Percentiles rank a stretch among this genome's conserved stretches.
Evolutionary conservation across 1,140 invertebrate genomes (phyloP).

Genomic region (Cecropterus lyciades): DNA sequence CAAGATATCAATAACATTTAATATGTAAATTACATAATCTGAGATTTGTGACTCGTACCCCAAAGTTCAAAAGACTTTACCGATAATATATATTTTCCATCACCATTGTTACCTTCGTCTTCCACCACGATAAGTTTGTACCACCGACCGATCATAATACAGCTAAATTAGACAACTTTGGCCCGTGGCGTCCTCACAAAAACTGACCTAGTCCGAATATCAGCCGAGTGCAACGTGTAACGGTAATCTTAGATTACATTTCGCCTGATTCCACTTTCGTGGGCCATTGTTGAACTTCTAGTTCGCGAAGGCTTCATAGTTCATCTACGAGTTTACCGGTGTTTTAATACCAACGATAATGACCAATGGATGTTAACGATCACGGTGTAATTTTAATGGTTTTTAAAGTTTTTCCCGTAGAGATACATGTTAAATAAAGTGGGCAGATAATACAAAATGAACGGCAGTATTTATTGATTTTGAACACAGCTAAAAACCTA

Average conservation of each 20-base stretch:
- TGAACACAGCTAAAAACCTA: too few relatives aligned
- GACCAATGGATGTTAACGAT: constrained; percentile 3
- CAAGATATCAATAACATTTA: too few relatives aligned
- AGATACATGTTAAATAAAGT: too few relatives aligned
- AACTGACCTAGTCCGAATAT: constrained; percentile 77
- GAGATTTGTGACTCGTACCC: too few relatives aligned
- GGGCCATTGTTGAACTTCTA: constrained; percentile 53
- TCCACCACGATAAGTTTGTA: too few relatives aligned
- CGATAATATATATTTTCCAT: too few relatives aligned
- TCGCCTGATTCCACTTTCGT: constrained; percentile 63
- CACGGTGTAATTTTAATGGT: background rate
- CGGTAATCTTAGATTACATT: constrained; percentile 77
- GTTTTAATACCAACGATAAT: constrained; percentile 5
- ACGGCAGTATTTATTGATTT: too few relatives aligned
- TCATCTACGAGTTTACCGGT: background rate
- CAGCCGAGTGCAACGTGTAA: constrained; percentile 77
- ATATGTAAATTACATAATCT: too few relatives aligned
- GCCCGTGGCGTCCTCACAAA: constrained; percentile 52
- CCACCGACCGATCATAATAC: constrained; percentile 20
- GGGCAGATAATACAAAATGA: too few relatives aligned
- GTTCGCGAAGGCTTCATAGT: constrained; percentile 43
- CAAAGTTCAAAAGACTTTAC: too few relatives aligned
- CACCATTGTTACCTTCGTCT: too few relatives aligned
- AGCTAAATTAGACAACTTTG: constrained; percentile 28
- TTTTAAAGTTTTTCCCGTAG: too few relatives aligned